Evolutionary conservation across 2,888 invertebrate genomes (phyloP), one percentile per base, ranked within the genome.

Genomic region (Onchidella celtica): DNA sequence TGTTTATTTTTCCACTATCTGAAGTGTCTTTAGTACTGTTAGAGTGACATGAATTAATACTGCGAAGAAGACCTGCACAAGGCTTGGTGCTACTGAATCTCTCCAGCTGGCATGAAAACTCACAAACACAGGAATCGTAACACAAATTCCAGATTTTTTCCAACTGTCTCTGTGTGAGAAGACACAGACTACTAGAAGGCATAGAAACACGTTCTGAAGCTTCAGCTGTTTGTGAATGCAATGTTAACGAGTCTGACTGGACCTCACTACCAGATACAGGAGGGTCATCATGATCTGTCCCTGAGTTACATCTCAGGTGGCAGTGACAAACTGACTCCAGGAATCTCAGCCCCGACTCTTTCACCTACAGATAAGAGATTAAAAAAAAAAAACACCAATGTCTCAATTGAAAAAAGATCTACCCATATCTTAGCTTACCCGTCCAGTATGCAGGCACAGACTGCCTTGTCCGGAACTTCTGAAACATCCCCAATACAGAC

Each of bases 101-200:
- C 47, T 38, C 27, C 3, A 69, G n/a, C 69, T 69, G 69, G 14
- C 17, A 24, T 40, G 69, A 40, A 21, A 69, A 69, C 27, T 69
- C 69, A 9, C 9, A 27, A 14, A 27, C 40, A 40, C 69, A 40
- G 6, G 24, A 27, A 3, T 27, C 14, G 38, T 40, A 69, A 24
- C 69, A 69, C 3, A 40, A 24, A 40, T 24, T 27, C 72, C 72
- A 72, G 14, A 74, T 74, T 17, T 74, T 63, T 74, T 74, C 61
- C 4, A 74, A 63, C 24, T 38, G 21, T 55, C 21, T 34, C 1
- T 17, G 57, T 2, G 72, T 32, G 2, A 72, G 59, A 29, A 72
- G 59, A n/a, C 69, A 74, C 40, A 75, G 47, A 27, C 9, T 63
- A 11, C 24, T 29, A 24, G 61, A 38, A 17, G 34, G 63, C 38